Base-by-base conservation (phyloP, 2,113 vertebrate genomes). In the Prionailurus viverrinus region DNA sequence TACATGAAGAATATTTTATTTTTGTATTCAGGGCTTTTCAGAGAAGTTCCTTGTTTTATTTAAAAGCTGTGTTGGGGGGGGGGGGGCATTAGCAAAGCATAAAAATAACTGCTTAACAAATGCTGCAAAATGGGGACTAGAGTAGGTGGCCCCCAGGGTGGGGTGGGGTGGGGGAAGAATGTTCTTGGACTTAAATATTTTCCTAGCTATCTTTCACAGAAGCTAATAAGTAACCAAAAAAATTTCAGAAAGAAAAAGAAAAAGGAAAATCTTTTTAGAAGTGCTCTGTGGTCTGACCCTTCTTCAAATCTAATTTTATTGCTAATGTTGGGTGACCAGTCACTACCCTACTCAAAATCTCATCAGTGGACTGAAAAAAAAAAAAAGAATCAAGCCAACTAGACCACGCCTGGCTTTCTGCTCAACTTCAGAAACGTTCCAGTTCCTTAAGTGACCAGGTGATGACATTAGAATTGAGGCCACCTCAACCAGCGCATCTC, bases 91-190 rank as follows among this genome's bases (percentile, higher is more conserved):
- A 79, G 53, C 73, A 61, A 61, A 7, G 66, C 79, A 31, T 61
- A 63, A 65, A 89, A 92, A 68, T 91, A 81, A 92, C 82, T 39
- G 45, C 71, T 87, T 61, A 84, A 58, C 73, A 96, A 96, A 94
- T 2, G 18, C 29, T 66, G 74, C 29, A 48, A n/a, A 89, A 74
- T 5, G 33, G 33, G 71, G 71, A 29, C 1, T 58, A 76, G 36
- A 76, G 76, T 27, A 90, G 71, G 68, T 33, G 71, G 71, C 68
- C 84, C 66, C 55, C 5, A 18, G 39, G 53, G 48, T 1, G 7
- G 65, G 63, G 92, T 82, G 89, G 58, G 61, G 95, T 85, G 29
- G 97, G 97, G 97, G 63, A 29, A 25, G 78, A 83, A 76, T 21
- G 10, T 36, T 74, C 39, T 63, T 27, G 36, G 31, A 80, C 13